These are phyloP conservation scores for Podarcis siculus DNA, from an alignment of 2,797 vertebrate genomes.

Conservation along the genomic window DNA sequence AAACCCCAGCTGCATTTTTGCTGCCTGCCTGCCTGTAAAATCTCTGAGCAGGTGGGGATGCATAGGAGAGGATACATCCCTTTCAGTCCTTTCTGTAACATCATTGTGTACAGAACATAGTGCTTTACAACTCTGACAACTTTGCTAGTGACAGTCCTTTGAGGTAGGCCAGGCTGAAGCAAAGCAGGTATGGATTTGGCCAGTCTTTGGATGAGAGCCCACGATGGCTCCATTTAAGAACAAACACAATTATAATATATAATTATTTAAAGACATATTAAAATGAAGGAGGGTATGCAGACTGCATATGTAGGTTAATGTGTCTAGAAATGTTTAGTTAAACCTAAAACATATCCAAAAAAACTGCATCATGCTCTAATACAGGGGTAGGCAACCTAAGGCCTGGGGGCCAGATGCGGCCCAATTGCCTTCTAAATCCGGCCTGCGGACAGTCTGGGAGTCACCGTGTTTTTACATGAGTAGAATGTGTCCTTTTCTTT, in stretches of 20 bases:
- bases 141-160: background rate
- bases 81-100: background rate
- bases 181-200: background rate
- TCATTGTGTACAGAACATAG: background rate
- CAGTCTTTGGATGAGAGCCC: background rate
- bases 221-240: background rate
- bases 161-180: background rate
- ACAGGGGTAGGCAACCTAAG: too few species aligned
- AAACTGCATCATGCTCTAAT: background rate
- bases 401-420: too few species aligned
- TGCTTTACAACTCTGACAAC: background rate
- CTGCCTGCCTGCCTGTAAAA: background rate
- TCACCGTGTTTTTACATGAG: too few species aligned
- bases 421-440: too few species aligned
- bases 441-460: fast-evolving
- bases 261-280: background rate
- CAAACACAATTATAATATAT: background rate
- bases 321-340: background rate
- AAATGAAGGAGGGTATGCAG: background rate
- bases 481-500: too few species aligned
- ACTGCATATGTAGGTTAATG: background rate
- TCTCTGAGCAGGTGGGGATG: background rate
- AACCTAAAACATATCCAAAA: background rate
- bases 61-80: background rate
- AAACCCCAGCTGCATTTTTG: background rate